Percentiles rank a stretch among this genome's conserved stretches.
Conservation (phyloP, 2,888 invertebrate genomes). For the Microchrysa polita region DNA sequence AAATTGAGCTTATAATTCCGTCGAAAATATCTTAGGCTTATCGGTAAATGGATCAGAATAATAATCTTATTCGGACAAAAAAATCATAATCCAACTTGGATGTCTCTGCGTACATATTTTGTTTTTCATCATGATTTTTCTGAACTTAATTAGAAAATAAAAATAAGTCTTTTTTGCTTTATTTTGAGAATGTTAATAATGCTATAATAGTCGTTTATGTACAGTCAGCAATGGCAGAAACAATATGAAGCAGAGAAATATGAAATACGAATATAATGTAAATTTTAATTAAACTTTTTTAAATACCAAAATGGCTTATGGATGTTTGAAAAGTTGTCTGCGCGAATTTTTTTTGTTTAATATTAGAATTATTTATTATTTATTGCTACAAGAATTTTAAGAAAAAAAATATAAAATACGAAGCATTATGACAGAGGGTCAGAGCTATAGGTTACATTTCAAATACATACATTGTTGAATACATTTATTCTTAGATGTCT, state of each 20-base stretch:
- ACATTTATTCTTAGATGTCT: too few species aligned
- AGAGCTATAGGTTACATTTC: too few species aligned
- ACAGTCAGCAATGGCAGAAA: background rate
- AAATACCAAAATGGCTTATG: background rate
- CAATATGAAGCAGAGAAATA: background rate
- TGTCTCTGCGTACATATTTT: background rate
- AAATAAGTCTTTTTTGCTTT: too few species aligned
- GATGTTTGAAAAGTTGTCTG: too few species aligned
- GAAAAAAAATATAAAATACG: too few species aligned
- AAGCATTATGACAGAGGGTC: too few species aligned
- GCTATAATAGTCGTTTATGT: background rate
- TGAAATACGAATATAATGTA: background rate
- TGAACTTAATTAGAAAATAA: background rate
- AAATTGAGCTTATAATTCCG: conserved; percentile 10
- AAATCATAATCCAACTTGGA: background rate
- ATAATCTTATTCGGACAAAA: conserved; percentile 25
- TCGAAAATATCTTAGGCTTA: conserved; percentile 4
- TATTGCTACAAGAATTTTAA: too few species aligned
- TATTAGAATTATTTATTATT: too few species aligned
- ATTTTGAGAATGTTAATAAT: too few species aligned
- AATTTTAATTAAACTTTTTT: background rate
- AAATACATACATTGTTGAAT: too few species aligned
- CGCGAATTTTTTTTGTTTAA: too few species aligned
- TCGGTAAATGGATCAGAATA: conserved; percentile 7
- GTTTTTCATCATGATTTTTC: background rate